Evolutionary conservation across 2,113 vertebrate species (phyloP), one percentile per base, ranked within the genome.

Genomic region (Astatotilapia flaviijosephi): DNA sequence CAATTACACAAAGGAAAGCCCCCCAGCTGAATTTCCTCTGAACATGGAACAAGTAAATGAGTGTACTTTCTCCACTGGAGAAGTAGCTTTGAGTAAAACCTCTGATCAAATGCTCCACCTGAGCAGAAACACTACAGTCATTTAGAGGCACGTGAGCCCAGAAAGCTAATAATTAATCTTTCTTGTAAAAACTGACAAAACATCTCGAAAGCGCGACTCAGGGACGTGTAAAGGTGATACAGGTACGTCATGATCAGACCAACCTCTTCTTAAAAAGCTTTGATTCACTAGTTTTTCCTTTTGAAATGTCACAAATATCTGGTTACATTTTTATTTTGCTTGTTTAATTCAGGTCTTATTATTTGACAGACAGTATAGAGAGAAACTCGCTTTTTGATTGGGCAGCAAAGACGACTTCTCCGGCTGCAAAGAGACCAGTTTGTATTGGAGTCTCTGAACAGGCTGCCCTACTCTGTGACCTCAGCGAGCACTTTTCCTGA

Each of bases 151-250:
- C 3, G 5, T 0, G 15, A 49, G 45, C 23, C 23, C 1, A 19
- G 70, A 75, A 31, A 75, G 23, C 37, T 15, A 45, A 26, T 4
- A 12, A 51, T 31, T 33, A 0, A 49, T 19, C 9, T 6, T 77
- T 33, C 45, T 28, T 77, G 1, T 51, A 51, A 33, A 77, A 49
- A 31, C 70, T 19, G 42, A 31, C 40, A 28, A 28, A 75, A 47
- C 0, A 1, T 0, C 37, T 45, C 1, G 0, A 73, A 73, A 73
- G 40, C 4, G 1, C 17, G 68, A 73, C 65, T 70, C n/a, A 2
- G 65, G 5, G n/a, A 14, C 5, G 7, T 23, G 35, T 23, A 42
- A n/a, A 14, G 5, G 12, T 70, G 7, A 68, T 42, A 23, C 4
- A 40, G n/a, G 62, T 68, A 68, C n/a, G 8, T 68, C 7, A 42